Conservation (phyloP, 2,888 invertebrate genomes). For the Bombyx huttoni region DNA sequence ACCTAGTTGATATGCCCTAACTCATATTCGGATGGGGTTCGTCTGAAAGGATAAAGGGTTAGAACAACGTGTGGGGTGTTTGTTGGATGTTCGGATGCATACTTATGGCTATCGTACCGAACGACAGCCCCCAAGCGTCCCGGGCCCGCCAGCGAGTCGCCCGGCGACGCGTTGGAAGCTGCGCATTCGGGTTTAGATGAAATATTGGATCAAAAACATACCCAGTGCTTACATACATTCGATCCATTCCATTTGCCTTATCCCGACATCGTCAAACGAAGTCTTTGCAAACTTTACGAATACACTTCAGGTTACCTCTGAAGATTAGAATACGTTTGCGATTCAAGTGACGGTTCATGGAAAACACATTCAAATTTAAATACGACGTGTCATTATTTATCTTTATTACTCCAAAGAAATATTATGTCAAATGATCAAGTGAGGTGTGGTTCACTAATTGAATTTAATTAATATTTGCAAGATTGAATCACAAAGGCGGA, state of each 20-base stretch:
- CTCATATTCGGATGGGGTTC: slow-evolving; percentile 1
- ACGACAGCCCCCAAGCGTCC: background rate
- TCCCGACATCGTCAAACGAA: background rate
- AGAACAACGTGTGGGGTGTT: background rate
- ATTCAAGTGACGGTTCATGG: background rate
- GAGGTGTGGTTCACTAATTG: background rate
- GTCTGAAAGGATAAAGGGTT: slow-evolving; percentile 6
- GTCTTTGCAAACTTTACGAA: background rate
- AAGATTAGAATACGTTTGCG: background rate
- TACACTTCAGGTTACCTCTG: background rate
- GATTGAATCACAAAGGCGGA: background rate
- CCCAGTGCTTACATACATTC: background rate
- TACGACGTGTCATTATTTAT: background rate
- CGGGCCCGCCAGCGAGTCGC: background rate
- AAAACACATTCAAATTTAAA: background rate
- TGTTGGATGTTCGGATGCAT: background rate
- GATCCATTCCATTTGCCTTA: background rate
- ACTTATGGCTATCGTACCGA: slow-evolving; percentile 1
- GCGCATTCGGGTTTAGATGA: background rate
- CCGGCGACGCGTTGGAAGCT: slow-evolving; percentile 1
- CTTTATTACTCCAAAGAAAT: background rate
- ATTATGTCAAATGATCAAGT: background rate
- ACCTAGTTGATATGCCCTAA: slow-evolving; percentile 2
- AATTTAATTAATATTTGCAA: too few relatives aligned
- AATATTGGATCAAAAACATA: background rate